phyloP scores from a whole-genome alignment of 2,797 vertebrate species.

The Danio tinwini region DNA sequence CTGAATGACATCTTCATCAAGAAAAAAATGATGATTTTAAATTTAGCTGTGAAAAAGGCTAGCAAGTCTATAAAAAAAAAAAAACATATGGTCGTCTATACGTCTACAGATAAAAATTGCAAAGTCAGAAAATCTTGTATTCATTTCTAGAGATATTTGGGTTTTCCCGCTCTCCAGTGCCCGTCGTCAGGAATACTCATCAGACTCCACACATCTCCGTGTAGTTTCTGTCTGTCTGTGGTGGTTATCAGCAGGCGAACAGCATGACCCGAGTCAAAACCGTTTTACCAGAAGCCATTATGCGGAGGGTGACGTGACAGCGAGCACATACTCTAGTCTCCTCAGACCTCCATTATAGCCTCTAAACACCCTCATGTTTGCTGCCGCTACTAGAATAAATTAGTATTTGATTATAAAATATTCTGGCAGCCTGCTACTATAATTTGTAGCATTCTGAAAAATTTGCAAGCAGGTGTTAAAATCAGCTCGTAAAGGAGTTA shows the following conservation, averaged over 20 bases:
- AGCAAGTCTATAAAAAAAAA: too few relatives aligned
- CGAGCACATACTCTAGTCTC: constrained; percentile 49
- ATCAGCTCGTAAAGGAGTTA: not conserved
- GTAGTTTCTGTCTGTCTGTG: constrained; percentile 39
- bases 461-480: constrained; percentile 6
- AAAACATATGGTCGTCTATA: not conserved
- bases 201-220: constrained; percentile 13
- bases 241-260: constrained; percentile 49
- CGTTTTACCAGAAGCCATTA: constrained; percentile 29
- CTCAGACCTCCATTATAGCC: constrained; percentile 20
- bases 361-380: constrained; percentile 37
- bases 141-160: not conserved
- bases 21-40: not conserved
- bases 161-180: constrained; percentile 41
- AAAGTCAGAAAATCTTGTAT: constrained; percentile 14
- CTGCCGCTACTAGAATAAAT: constrained; percentile 31
- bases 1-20: constrained; percentile 32
- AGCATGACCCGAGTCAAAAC: constrained; percentile 39
- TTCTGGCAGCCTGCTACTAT: not conserved
- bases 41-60: not conserved
- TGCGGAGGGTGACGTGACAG: constrained; percentile 32
- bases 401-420: constrained; percentile 6
- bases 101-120: not conserved
- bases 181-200: constrained; percentile 19
- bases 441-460: not conserved